These are phyloP conservation scores for Sipha flava DNA, from an alignment of 1,140 invertebrate species.

Conservation along the genomic window DNA sequence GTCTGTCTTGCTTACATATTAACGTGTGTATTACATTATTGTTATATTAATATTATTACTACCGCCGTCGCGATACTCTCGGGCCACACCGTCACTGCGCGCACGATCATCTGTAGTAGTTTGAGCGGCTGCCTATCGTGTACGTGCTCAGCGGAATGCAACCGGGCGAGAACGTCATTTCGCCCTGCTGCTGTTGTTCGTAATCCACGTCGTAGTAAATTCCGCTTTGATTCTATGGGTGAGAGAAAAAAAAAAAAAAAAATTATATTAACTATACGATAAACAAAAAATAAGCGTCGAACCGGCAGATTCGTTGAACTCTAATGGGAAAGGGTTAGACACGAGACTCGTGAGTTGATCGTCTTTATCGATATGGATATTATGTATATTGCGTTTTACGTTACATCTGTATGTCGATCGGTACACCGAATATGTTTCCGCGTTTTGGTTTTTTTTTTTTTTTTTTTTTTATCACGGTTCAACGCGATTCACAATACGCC, in stretches of 20 bases:
- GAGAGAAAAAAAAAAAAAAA: not conserved
- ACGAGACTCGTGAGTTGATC: no score
- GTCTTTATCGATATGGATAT: no score
- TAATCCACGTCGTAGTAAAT: conserved; percentile 84
- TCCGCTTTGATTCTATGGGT: conserved; percentile 65
- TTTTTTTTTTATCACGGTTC: no score
- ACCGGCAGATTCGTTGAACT: not conserved
- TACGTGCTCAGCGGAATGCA: conserved; percentile 63
- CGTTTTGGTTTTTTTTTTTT: no score
- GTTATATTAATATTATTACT: not conserved
- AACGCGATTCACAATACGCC: no score
- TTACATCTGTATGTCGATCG: no score
- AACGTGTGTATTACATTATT: not conserved
- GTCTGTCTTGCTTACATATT: not conserved
- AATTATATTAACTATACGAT: no score
- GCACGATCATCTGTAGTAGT: conserved; percentile 34
- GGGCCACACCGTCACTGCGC: not conserved
- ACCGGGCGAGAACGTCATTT: conserved; percentile 48
- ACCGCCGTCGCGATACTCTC: not conserved
- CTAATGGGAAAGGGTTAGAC: no score
- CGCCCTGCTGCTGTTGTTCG: conserved; percentile 56
- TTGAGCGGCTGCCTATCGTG: conserved; percentile 42
- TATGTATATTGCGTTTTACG: no score
- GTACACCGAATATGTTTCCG: no score
- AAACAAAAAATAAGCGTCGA: no score